These are phyloP conservation scores for Cotesia typhae DNA, from an alignment of 1,140 invertebrate species.

Conservation along the genomic window DNA sequence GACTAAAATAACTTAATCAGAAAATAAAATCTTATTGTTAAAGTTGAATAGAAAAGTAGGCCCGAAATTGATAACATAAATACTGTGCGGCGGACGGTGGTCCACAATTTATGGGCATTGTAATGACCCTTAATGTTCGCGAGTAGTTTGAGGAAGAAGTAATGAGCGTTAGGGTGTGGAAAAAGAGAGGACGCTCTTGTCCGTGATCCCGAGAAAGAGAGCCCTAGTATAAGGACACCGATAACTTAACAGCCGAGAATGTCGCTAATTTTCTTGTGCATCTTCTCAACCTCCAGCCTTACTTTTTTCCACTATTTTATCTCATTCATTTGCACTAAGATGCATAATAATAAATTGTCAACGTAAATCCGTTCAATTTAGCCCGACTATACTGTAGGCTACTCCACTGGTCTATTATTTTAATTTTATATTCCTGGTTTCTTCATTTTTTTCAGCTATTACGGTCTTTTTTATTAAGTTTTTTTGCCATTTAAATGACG, in stretches of 20 bases:
- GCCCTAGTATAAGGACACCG: not conserved
- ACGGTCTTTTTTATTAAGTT: not conserved
- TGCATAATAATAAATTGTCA: slow-evolving; percentile 6
- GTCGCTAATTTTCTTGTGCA: slow-evolving; percentile 41
- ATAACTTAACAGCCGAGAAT: slow-evolving; percentile 27
- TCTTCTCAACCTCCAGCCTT: slow-evolving; percentile 27
- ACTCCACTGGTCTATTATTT: too few species aligned
- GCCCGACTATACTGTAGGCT: not conserved
- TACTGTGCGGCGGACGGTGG: slow-evolving; percentile 37
- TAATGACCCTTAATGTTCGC: slow-evolving; percentile 47
- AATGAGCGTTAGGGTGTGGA: not conserved
- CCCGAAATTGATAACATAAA: slow-evolving; percentile 46
- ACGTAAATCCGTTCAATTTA: slow-evolving; percentile 7
- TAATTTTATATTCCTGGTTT: too few species aligned
- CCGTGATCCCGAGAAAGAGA: too few species aligned
- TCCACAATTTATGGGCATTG: slow-evolving; percentile 42
- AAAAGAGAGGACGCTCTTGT: not conserved
- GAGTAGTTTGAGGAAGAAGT: slow-evolving; percentile 39
- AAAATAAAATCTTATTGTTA: slow-evolving; percentile 6
- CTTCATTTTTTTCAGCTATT: not conserved
- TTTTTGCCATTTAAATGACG: slow-evolving; percentile 3
- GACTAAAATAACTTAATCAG: not conserved
- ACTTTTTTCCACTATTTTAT: slow-evolving; percentile 7
- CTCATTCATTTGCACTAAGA: slow-evolving; percentile 6
- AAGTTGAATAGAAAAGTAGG: slow-evolving; percentile 28